These are phyloP conservation scores for Crematogaster levior DNA, from an alignment of 2,888 invertebrate genomes.

Conservation along the genomic window DNA sequence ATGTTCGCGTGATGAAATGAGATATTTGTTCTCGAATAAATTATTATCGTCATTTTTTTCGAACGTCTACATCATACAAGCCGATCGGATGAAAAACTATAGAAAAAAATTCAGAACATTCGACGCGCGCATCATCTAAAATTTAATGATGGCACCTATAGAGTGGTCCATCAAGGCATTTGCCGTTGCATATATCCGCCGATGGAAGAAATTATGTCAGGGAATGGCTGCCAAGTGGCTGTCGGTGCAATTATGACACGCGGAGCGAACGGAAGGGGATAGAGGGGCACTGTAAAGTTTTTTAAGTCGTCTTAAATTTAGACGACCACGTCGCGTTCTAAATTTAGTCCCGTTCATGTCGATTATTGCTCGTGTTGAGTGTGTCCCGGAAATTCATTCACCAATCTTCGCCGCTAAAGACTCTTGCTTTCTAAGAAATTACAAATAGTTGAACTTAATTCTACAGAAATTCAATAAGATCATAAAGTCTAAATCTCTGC, in stretches of 20 bases:
- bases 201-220: conserved; percentile 59
- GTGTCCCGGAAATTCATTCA: conserved; percentile 24
- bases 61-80: neutral
- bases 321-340: conserved; percentile 32
- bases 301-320: conserved; percentile 62
- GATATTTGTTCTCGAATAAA: neutral
- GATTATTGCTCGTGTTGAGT: conserved; percentile 34
- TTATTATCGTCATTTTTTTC: neutral
- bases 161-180: neutral
- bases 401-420: neutral
- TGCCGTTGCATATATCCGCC: conserved; percentile 75
- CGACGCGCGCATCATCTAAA: neutral
- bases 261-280: conserved; percentile 29
- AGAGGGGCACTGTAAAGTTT: conserved; percentile 52
- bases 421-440: neutral
- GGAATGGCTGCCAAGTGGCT: conserved; percentile 46
- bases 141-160: neutral
- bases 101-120: neutral
- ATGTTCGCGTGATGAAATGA: conserved; percentile 37
- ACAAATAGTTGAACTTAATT: neutral
- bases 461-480: neutral
- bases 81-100: neutral
- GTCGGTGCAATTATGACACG: conserved; percentile 46
- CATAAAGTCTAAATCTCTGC: neutral
- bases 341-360: conserved; percentile 43